Evolutionary conservation across 37 sponge, comb jelly and placozoan species (phyloP).

Genomic region (Cliona cf. orientalis): DNA sequence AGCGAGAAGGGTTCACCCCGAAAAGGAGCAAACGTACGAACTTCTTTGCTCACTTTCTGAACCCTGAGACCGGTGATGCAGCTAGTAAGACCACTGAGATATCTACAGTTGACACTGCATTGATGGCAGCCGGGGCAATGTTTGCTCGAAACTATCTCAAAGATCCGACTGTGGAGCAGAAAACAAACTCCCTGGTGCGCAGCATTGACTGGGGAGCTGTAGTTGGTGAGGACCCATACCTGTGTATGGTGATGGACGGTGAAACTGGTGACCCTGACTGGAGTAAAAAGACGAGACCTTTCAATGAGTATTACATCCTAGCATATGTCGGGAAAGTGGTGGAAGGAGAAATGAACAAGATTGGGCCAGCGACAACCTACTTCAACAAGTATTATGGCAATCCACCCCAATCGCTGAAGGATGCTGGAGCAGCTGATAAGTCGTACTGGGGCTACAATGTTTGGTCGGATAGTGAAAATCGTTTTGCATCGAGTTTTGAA

Average conservation of each 20-base stretch:
- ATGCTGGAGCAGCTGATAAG: neutral
- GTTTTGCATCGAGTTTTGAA: neutral
- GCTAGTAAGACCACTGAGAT: neutral
- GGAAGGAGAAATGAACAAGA: neutral
- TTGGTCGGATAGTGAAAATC: neutral
- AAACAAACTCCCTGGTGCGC: neutral
- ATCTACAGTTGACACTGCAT: constrained; percentile 12
- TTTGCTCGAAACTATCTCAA: constrained; percentile 6
- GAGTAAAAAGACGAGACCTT: neutral
- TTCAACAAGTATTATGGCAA: neutral
- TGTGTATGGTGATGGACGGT: neutral
- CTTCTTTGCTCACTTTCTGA: constrained; percentile 6
- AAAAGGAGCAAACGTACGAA: neutral
- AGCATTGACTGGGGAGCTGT: constrained; percentile 6
- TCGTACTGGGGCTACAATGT: neutral
- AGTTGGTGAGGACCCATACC: neutral
- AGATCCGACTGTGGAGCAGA: constrained; percentile 3
- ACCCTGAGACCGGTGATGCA: neutral
- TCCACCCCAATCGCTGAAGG: neutral
- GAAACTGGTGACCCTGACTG: neutral
- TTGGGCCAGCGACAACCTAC: neutral
- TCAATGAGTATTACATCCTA: neutral
- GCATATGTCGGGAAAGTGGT: neutral
- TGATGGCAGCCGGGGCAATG: constrained; percentile 10
- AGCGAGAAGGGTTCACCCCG: neutral